A percentile compares a stretch with the other conserved stretches of the same genome.
These are phyloP conservation scores for Pyrocoelia pectoralis DNA, from an alignment of 2,888 invertebrate genomes.

Conservation along the genomic window DNA sequence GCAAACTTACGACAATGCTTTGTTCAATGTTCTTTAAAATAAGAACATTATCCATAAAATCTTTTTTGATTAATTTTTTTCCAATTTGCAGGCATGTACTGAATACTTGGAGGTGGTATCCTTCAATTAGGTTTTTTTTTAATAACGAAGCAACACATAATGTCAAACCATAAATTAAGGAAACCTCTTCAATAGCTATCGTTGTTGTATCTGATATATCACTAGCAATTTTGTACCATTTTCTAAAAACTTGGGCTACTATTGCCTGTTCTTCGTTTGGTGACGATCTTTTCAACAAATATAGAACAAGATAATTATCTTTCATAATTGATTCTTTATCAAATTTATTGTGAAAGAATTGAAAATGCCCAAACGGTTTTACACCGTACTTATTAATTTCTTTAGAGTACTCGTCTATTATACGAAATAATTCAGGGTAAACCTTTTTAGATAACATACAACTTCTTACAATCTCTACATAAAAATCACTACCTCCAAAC, in stretches of 20 bases:
- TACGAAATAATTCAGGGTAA: neutral
- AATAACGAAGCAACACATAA: neutral
- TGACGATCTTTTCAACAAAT: neutral
- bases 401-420: neutral
- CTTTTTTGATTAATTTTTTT: neutral
- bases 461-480: neutral
- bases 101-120: neutral
- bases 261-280: neutral
- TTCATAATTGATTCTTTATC: neutral
- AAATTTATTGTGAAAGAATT: neutral
- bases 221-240: neutral
- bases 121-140: neutral
- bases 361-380: too few relatives aligned
- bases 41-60: neutral
- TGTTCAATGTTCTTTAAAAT: conserved; percentile 7
- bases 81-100: neutral
- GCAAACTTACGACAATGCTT: conserved; percentile 20
- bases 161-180: neutral
- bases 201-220: neutral
- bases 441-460: conserved; percentile 8
- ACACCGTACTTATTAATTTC: neutral
- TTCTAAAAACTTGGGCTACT: neutral
- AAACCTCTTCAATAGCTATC: neutral
- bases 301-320: neutral
- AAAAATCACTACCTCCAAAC: neutral